phyloP scores from a whole-genome alignment of 1,140 invertebrate species.

The Luehdorfia chinensis region DNA sequence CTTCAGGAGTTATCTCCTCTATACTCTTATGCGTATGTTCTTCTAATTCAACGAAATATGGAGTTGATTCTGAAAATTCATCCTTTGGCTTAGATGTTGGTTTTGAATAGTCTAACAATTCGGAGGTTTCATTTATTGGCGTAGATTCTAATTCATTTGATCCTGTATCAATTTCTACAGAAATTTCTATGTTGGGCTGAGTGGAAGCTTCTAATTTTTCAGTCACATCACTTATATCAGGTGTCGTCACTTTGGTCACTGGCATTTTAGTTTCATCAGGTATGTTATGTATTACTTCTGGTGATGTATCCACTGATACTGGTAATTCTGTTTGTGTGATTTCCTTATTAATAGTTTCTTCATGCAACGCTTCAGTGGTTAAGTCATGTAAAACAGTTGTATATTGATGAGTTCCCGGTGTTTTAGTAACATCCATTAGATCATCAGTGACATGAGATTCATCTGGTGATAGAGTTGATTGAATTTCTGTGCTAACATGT shows the following conservation, averaged over 20 bases:
- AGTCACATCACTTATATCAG: not conserved
- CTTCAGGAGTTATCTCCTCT: constrained; percentile 29
- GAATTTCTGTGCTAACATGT: constrained; percentile 4
- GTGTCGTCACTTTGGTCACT: constrained; percentile 5
- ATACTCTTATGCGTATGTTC: constrained; percentile 54
- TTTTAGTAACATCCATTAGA: constrained; percentile 19
- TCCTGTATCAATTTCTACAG: constrained; percentile 17
- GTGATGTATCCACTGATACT: constrained; percentile 5
- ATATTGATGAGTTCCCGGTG: constrained; percentile 14
- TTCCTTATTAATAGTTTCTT: constrained; percentile 9
- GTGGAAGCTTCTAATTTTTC: not conserved
- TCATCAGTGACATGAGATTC: constrained; percentile 9
- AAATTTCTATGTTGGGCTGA: constrained; percentile 11
- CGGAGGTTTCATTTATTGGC: constrained; percentile 28
- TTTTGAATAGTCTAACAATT: constrained; percentile 35
- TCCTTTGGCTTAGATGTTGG: constrained; percentile 22
- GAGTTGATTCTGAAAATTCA: constrained; percentile 36
- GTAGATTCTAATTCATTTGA: constrained; percentile 7
- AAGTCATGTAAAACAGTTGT: constrained; percentile 7
- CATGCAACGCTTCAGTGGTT: constrained; percentile 3
- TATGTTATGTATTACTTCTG: constrained; percentile 1
- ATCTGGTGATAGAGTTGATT: constrained; percentile 5
- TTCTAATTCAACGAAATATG: constrained; percentile 55
- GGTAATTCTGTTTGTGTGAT: constrained; percentile 16
- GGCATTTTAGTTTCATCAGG: constrained; percentile 1